These are phyloP conservation scores for Syngnathus floridae DNA, from an alignment of 2,113 vertebrate genomes.

Conservation along the genomic window DNA sequence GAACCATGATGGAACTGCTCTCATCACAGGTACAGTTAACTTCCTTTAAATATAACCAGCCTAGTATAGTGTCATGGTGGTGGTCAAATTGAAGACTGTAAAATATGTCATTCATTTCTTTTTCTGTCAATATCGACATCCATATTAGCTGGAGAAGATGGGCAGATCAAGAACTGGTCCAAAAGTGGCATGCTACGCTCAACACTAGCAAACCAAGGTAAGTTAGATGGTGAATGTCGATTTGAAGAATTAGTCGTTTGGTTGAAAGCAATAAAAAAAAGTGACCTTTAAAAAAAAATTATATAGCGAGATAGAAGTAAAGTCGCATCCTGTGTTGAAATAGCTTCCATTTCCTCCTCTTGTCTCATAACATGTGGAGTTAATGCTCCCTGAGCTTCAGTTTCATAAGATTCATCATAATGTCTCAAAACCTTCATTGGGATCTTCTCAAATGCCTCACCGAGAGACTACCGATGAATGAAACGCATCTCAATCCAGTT, in stretches of 20 bases:
- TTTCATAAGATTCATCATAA: slow-evolving; percentile 9
- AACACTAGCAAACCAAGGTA: slow-evolving; percentile 89
- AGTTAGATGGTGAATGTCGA: slow-evolving; percentile 20
- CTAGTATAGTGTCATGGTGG: background rate
- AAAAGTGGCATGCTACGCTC: slow-evolving; percentile 96
- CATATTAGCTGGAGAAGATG: slow-evolving; percentile 88
- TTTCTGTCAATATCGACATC: background rate
- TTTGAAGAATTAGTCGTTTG: background rate
- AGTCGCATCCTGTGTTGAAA: background rate
- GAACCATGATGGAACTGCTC: slow-evolving; percentile 91
- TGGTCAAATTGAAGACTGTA: background rate
- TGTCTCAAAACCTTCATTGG: slow-evolving; percentile 42
- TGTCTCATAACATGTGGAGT: background rate
- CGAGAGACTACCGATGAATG: slow-evolving; percentile 44
- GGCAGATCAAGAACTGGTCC: slow-evolving; percentile 98
- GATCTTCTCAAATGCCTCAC: slow-evolving; percentile 49
- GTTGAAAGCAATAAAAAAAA: no score
- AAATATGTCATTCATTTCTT: background rate
- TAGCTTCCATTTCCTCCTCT: background rate
- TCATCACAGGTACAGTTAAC: slow-evolving; percentile 80
- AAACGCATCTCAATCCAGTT: slow-evolving; percentile 30
- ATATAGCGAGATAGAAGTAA: background rate
- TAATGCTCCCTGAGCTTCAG: background rate
- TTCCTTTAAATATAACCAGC: background rate
- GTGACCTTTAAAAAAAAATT: no score